These are phyloP conservation scores for Ptilonorhynchus violaceus DNA, from an alignment of 2,113 vertebrate genomes.

Conservation along the genomic window DNA sequence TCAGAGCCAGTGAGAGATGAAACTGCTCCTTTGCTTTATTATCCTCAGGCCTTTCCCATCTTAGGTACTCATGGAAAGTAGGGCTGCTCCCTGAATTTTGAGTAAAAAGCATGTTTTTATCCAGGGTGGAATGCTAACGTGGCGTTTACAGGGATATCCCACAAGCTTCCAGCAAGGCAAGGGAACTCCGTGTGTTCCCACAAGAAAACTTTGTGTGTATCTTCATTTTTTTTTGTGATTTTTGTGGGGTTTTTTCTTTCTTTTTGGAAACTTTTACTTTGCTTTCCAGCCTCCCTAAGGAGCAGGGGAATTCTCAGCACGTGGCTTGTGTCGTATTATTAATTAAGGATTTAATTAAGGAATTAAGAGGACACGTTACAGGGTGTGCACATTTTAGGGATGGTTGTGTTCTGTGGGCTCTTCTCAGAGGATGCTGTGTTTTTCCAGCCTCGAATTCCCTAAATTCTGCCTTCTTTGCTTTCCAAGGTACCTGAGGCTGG, in stretches of 20 bases:
- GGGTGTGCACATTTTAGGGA: not conserved
- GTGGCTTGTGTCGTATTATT: not conserved
- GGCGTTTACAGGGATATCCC: not conserved
- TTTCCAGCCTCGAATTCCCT: not conserved
- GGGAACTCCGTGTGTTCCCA: too few relatives aligned
- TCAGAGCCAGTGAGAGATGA: not conserved
- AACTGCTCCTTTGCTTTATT: not conserved
- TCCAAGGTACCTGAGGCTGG: not conserved
- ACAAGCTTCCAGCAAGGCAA: not conserved
- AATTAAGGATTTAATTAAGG: not conserved
- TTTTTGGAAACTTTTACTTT: not conserved
- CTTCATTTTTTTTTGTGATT: not conserved
- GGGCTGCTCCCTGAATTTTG: not conserved
- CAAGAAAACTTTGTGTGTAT: not conserved
- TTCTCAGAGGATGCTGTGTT: not conserved
- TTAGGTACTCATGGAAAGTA: not conserved
- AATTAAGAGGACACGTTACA: not conserved
- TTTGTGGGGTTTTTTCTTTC: not conserved
- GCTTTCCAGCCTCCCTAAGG: not conserved
- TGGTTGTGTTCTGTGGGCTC: not conserved
- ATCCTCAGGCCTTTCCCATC: not conserved
- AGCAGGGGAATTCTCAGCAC: not conserved
- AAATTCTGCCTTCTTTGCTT: not conserved
- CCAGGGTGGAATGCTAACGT: not conserved
- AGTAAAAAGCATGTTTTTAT: not conserved